A percentile compares a stretch with the other conserved stretches of the same genome.
phyloP scores from a whole-genome alignment of 2,797 vertebrate species.

The Sebastes kiyomatsui region DNA sequence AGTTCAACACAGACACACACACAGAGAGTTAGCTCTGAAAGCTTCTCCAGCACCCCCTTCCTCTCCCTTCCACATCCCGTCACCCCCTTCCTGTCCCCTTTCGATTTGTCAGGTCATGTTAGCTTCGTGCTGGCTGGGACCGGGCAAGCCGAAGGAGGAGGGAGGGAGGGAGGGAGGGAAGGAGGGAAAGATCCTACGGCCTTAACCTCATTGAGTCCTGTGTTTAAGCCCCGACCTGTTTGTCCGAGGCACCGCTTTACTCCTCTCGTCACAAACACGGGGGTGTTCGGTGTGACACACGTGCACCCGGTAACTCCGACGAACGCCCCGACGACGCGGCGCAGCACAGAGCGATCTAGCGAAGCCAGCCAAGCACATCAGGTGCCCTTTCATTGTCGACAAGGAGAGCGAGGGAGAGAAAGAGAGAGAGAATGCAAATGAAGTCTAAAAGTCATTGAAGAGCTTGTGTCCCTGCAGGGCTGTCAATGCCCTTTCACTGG shows the following conservation, averaged over 20 bases:
- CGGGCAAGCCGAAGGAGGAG: conserved; percentile 24
- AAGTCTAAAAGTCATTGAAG: conserved; percentile 81
- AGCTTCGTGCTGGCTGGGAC: conserved; percentile 65
- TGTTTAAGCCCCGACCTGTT: conserved; percentile 61
- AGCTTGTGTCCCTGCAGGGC: conserved; percentile 76
- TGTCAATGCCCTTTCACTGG: conserved; percentile 74
- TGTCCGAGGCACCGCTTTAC: conserved; percentile 14
- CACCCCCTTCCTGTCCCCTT: conserved; percentile 50
- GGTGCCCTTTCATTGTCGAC: conserved; percentile 81
- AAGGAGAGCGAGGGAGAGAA: conserved; percentile 49
- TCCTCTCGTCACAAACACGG: conserved; percentile 31
- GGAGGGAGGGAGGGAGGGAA: neutral
- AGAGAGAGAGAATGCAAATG: conserved; percentile 77
- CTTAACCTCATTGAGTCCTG: conserved; percentile 34
- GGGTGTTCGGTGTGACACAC: conserved; percentile 43
- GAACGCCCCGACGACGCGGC: conserved; percentile 30
- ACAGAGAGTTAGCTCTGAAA: conserved; percentile 49
- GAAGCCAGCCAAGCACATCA: conserved; percentile 73
- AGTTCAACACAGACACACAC: conserved; percentile 56
- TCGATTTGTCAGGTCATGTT: conserved; percentile 80
- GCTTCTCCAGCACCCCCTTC: conserved; percentile 26
- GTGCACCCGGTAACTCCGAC: conserved; percentile 13
- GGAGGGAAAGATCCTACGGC: conserved; percentile 19
- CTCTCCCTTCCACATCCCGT: conserved; percentile 45
- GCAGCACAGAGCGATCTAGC: conserved; percentile 48